These are phyloP conservation scores for Pterocles burchelli DNA, from an alignment of 2,113 vertebrate genomes.

Conservation along the genomic window DNA sequence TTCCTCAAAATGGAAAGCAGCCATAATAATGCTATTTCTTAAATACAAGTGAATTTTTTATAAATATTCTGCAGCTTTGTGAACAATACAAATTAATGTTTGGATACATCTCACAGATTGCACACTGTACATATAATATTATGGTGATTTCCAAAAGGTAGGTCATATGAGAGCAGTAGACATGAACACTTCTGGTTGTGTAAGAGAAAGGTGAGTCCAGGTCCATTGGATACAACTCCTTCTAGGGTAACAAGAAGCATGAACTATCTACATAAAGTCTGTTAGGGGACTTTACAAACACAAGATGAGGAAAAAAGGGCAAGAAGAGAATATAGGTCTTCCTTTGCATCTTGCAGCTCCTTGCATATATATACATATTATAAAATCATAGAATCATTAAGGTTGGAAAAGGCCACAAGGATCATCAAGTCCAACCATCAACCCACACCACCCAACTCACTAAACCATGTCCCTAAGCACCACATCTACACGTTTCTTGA, in stretches of 20 bases:
- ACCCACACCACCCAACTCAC: too few species aligned
- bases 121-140: neutral
- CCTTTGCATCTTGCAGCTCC: neutral
- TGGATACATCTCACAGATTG: neutral
- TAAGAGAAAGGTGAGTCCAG: neutral
- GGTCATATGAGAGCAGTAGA: fast-evolving
- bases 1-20: neutral
- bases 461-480: too few species aligned
- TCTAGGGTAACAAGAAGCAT: neutral
- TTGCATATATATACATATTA: too few species aligned
- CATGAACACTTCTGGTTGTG: neutral
- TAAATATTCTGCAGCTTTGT: too few species aligned
- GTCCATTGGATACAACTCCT: neutral
- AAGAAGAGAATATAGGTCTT: neutral
- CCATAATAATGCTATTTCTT: neutral
- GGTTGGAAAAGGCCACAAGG: too few species aligned
- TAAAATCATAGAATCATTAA: too few species aligned
- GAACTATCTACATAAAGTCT: fast-evolving
- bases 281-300: neutral
- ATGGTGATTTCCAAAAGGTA: neutral
- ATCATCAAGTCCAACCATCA: too few species aligned
- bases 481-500: too few species aligned
- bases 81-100: neutral
- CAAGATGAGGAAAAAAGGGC: neutral
- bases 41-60: neutral